Percentiles rank a stretch among this genome's conserved stretches.
Conservation (phyloP, 2,113 vertebrate species). For the Sinocyclocheilus grahami region DNA sequence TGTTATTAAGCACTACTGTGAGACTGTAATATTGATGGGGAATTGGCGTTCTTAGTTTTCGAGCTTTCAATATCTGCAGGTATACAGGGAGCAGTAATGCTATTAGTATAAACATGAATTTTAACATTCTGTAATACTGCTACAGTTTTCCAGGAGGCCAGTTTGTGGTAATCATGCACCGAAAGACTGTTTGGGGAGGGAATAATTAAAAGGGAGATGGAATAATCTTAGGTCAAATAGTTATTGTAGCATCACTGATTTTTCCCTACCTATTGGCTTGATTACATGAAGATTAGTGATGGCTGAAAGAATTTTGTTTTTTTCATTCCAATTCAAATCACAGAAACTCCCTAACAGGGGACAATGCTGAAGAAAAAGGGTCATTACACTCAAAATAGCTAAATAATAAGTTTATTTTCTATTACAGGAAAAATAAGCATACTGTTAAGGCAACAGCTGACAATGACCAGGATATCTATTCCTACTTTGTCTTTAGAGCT, state of each 20-base stretch:
- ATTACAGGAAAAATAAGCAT: background rate
- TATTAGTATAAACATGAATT: slow-evolving; percentile 26
- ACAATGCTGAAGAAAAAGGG: background rate
- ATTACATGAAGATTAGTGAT: slow-evolving; percentile 16
- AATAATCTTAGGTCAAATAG: slow-evolving; percentile 12
- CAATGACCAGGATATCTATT: background rate
- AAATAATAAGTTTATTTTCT: background rate
- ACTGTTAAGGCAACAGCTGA: background rate
- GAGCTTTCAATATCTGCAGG: background rate
- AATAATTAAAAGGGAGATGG: background rate
- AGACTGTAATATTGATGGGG: background rate
- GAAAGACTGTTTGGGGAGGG: slow-evolving; percentile 1
- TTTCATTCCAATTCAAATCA: background rate
- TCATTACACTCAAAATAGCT: background rate
- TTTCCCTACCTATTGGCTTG: background rate
- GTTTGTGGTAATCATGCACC: background rate
- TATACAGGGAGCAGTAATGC: slow-evolving; percentile 3
- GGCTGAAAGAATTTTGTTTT: background rate
- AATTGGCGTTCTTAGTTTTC: background rate
- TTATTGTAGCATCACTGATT: slow-evolving; percentile 19
- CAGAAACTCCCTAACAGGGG: background rate
- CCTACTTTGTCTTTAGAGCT: background rate
- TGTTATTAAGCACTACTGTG: slow-evolving; percentile 4
- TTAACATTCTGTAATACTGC: background rate
- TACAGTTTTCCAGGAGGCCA: background rate